Conservation (phyloP, 2,888 invertebrate species). For the Hymenopus coronatus region DNA sequence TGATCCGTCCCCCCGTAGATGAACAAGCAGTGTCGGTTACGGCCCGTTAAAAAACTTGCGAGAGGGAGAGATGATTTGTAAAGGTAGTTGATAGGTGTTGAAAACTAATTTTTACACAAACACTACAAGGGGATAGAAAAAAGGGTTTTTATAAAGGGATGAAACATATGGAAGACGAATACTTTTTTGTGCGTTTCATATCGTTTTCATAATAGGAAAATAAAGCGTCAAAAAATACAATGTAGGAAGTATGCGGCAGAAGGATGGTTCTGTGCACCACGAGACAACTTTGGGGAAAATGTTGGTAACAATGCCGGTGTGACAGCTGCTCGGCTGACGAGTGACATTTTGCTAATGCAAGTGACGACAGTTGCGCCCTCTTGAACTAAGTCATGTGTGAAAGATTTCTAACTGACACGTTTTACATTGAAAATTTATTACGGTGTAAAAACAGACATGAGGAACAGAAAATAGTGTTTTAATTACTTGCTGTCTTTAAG, state of each 20-base stretch:
- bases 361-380: neutral
- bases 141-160: conserved; percentile 16
- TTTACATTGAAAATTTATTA: neutral
- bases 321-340: neutral
- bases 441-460: neutral
- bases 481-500: neutral
- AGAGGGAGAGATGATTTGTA: neutral
- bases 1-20: conserved; percentile 1
- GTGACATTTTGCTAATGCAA: neutral
- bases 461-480: neutral
- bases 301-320: neutral
- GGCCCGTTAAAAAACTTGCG: neutral
- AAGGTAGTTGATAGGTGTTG: conserved; percentile 27
- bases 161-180: conserved; percentile 25
- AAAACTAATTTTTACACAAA: conserved; percentile 27
- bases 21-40: conserved; percentile 12
- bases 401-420: neutral
- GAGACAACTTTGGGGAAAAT: neutral
- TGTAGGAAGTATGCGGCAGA: neutral
- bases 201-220: neutral
- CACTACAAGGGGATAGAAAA: conserved; percentile 17
- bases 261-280: neutral
- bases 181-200: neutral
- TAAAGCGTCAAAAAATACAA: neutral
- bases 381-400: neutral